These are phyloP conservation scores for Musca vetustissima DNA, from an alignment of 1,140 invertebrate species.

Conservation along the genomic window DNA sequence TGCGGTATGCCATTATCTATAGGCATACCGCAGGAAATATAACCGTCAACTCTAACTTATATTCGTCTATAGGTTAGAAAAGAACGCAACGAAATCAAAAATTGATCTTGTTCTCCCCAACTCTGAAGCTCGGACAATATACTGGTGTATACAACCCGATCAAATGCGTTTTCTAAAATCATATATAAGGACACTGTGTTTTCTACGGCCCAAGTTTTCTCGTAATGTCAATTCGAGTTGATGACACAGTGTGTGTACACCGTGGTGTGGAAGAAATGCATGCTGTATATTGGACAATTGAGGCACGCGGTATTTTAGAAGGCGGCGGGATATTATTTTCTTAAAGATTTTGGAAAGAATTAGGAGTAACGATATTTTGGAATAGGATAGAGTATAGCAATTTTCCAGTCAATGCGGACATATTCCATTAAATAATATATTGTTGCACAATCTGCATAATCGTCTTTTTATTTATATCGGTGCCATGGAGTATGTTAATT, in stretches of 20 bases:
- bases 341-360: constrained; percentile 1
- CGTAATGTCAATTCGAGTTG: not conserved
- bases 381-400: not conserved
- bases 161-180: not conserved
- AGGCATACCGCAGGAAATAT: not conserved
- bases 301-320: not conserved
- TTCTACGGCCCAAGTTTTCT: not conserved
- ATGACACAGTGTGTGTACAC: constrained; percentile 1
- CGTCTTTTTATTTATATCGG: not conserved
- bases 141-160: not conserved
- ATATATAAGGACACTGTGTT: not conserved
- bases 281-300: not conserved
- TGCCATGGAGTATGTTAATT: not conserved
- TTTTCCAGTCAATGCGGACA: not conserved
- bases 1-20: not conserved
- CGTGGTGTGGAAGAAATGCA: not conserved
- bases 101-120: not conserved
- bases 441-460: not conserved
- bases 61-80: not conserved
- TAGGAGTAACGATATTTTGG: not conserved
- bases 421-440: not conserved
- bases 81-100: not conserved
- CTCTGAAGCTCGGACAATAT: not conserved
- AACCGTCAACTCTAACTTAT: not conserved
- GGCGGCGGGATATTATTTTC: not conserved